These are phyloP conservation scores for Platycheirus albimanus DNA, from an alignment of 2,888 invertebrate genomes.

Conservation along the genomic window DNA sequence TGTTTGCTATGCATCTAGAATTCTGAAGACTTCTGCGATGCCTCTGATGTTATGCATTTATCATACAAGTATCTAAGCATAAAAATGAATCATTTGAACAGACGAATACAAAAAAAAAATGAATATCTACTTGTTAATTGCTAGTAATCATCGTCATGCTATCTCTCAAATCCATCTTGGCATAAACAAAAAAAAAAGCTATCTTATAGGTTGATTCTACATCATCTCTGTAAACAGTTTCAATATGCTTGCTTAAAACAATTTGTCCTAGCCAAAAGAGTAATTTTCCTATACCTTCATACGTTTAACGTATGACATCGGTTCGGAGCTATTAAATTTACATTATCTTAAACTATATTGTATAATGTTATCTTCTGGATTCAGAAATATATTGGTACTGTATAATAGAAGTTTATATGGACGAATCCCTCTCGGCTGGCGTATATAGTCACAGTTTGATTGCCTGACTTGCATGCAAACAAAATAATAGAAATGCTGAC, in stretches of 20 bases:
- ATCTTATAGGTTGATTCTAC: not conserved
- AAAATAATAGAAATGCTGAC: conserved; percentile 42
- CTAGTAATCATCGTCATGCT: conserved; percentile 64
- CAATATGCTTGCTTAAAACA: no score
- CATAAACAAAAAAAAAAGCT: conserved; percentile 24
- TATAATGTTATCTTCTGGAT: conserved; percentile 22
- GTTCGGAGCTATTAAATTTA: conserved; percentile 45
- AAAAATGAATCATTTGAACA: conserved; percentile 44
- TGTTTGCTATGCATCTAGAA: conserved; percentile 28
- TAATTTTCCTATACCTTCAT: conserved; percentile 35
- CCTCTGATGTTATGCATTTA: conserved; percentile 1
- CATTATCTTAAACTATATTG: conserved; percentile 47
- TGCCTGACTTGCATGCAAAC: conserved; percentile 58
- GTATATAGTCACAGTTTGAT: conserved; percentile 29
- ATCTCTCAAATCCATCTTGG: conserved; percentile 36
- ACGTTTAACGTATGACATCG: no score
- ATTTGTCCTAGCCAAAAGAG: conserved; percentile 35
- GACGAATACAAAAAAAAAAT: no score
- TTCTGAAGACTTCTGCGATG: not conserved
- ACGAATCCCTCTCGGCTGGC: not conserved
- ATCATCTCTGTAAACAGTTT: not conserved
- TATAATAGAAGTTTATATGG: conserved; percentile 3
- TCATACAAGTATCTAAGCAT: conserved; percentile 12
- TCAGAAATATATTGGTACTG: conserved; percentile 15
- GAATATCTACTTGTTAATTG: conserved; percentile 42